These are phyloP conservation scores for Heliconius eleuchia DNA, from an alignment of 1,140 invertebrate genomes.

Conservation along the genomic window DNA sequence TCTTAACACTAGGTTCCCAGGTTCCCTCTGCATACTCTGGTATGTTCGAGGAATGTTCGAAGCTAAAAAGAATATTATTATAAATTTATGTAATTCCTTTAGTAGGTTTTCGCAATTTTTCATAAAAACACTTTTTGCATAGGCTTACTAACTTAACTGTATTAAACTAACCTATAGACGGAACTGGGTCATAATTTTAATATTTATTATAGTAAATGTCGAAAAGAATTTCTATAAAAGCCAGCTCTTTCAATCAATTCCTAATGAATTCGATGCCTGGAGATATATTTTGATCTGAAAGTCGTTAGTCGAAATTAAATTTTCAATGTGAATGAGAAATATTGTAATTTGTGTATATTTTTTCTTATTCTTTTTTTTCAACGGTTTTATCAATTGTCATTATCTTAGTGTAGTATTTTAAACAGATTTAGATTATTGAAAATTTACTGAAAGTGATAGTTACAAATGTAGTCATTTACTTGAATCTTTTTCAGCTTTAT, in stretches of 20 bases:
- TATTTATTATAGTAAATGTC: slow-evolving; percentile 13
- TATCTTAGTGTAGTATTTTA: neutral
- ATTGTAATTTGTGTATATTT: neutral
- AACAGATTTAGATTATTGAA: no score
- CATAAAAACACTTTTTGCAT: neutral
- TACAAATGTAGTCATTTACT: no score
- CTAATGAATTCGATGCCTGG: slow-evolving; percentile 9
- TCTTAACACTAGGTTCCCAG: no score
- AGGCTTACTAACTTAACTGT: neutral
- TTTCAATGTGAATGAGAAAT: slow-evolving; percentile 2
- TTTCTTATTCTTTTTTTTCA: neutral
- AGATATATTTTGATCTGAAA: slow-evolving; percentile 14
- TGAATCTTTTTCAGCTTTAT: no score
- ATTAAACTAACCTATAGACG: neutral
- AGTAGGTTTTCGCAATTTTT: neutral
- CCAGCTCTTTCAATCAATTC: slow-evolving; percentile 8
- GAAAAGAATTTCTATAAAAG: slow-evolving; percentile 7
- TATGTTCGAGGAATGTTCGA: no score
- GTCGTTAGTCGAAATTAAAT: slow-evolving; percentile 3
- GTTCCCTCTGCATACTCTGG: no score
- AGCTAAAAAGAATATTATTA: neutral
- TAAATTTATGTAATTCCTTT: neutral
- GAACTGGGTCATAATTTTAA: slow-evolving; percentile 15
- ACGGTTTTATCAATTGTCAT: neutral
- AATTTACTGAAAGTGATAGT: no score